Conservation (phyloP, 2,113 vertebrate genomes). For the Myotis brandtii region DNA sequence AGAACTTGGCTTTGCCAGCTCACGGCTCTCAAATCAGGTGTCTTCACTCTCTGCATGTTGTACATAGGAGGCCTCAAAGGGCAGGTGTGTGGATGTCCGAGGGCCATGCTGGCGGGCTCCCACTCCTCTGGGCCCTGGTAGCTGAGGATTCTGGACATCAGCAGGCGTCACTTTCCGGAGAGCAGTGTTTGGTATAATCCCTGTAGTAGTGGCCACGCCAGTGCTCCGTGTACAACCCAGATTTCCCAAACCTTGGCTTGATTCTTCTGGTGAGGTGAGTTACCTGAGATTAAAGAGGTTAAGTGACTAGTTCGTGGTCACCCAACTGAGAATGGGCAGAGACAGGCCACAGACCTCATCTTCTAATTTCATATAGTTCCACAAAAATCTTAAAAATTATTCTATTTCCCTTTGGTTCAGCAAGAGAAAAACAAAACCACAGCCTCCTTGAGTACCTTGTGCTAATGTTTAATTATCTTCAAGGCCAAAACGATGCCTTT, state of each 20-base stretch:
- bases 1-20: background rate
- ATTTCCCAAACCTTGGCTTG: background rate
- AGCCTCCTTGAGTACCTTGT: background rate
- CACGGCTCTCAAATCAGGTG: background rate
- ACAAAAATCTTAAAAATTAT: background rate
- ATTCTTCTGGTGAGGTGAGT: background rate
- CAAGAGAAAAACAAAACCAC: constrained; percentile 31
- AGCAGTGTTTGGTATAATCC: background rate
- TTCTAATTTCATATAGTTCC: background rate
- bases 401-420: background rate
- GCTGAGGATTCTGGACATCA: background rate
- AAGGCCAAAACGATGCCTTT: background rate
- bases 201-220: fast-evolving
- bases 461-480: background rate
- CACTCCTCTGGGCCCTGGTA: background rate
- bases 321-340: background rate
- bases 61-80: background rate
- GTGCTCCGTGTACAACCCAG: too few species aligned
- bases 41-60: background rate
- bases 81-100: background rate
- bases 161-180: background rate
- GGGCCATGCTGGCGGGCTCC: background rate
- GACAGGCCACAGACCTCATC: background rate
- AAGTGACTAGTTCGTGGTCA: background rate
- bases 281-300: background rate